A percentile compares a stretch with the other conserved stretches of the same genome.
phyloP scores from a whole-genome alignment of 92 coral and sea anemone species.

The Paragorgia papillata region DNA sequence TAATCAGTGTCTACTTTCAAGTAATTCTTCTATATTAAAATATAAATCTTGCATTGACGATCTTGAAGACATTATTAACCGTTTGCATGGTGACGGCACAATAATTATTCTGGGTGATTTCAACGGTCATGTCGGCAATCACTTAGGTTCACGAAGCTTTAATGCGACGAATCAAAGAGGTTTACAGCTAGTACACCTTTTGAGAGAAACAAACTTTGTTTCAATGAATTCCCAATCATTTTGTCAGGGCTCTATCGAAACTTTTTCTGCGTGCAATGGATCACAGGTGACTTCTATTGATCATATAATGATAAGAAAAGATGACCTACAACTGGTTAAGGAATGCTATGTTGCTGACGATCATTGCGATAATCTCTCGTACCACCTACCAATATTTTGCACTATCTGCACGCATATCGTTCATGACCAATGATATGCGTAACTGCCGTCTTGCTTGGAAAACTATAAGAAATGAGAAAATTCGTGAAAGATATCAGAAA shows the following conservation, averaged over 20 bases:
- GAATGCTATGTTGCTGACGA: neutral
- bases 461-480: neutral
- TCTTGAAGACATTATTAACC: neutral
- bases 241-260: neutral
- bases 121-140: neutral
- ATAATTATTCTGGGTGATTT: constrained; percentile 2
- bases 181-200: neutral
- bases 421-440: neutral
- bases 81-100: neutral
- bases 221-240: constrained; percentile 1
- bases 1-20: constrained; percentile 5
- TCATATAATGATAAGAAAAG: constrained; percentile 9
- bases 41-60: neutral
- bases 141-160: neutral
- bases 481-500: neutral
- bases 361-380: neutral
- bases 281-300: neutral
- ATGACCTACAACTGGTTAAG: constrained; percentile 5
- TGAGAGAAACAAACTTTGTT: constrained; percentile 1
- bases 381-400: constrained; percentile 6
- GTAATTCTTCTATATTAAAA: neutral
- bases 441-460: neutral
- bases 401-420: neutral
- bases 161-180: neutral
- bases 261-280: neutral